Evolutionary conservation across 2,888 invertebrate genomes (phyloP).

Genomic region (Parasteatoda lunata): DNA sequence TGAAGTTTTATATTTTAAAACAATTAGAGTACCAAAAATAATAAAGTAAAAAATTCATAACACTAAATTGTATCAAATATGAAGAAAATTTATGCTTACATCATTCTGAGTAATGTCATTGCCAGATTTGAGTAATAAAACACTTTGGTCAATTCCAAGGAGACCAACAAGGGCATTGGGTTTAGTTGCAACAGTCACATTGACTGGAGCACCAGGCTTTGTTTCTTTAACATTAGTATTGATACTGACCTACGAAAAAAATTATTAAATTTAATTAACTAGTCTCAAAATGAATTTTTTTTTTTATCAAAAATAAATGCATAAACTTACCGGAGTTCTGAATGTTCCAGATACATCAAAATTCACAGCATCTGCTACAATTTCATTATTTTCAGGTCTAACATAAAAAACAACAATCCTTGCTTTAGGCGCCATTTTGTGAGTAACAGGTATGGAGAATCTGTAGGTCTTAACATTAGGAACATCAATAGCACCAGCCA

Average conservation of each 20-base stretch:
- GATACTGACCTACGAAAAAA: constrained; percentile 71
- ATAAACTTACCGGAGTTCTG: constrained; percentile 72
- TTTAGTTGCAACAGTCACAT: constrained; percentile 75
- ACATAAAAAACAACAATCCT: constrained; percentile 75
- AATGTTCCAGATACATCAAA: constrained; percentile 75
- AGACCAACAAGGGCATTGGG: constrained; percentile 75
- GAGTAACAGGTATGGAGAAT: constrained; percentile 73
- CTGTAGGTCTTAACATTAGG: constrained; percentile 71
- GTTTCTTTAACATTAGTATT: constrained; percentile 71
- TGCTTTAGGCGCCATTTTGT: constrained; percentile 74
- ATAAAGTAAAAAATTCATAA: neutral
- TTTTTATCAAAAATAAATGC: neutral
- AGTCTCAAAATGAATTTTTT: neutral
- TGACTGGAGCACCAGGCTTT: constrained; percentile 73
- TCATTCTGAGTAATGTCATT: constrained; percentile 76
- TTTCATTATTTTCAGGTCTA: constrained; percentile 73
- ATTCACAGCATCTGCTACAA: constrained; percentile 76
- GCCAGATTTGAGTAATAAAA: constrained; percentile 76
- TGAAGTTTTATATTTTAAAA: too few relatives aligned
- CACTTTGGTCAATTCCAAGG: constrained; percentile 76
- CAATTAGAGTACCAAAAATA: too few relatives aligned
- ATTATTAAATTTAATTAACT: neutral
- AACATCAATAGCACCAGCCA: constrained; percentile 71
- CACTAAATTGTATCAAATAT: constrained; percentile 5
- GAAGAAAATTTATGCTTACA: constrained; percentile 71